phyloP scores from a whole-genome alignment of 1,140 invertebrate species.

The Drosophila kanapiae region DNA sequence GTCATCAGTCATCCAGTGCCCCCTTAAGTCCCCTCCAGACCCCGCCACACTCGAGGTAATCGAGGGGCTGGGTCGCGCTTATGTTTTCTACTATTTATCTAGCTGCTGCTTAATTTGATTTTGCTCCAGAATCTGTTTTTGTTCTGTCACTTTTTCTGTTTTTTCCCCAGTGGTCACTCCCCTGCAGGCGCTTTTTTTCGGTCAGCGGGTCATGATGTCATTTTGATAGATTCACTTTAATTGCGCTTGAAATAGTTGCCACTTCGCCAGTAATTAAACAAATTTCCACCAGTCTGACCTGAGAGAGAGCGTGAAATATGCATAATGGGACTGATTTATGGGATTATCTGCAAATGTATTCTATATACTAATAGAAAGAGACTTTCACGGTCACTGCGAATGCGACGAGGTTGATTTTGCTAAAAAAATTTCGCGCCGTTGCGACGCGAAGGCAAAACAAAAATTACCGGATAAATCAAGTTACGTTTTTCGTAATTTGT shows the following conservation, averaged over 20 bases:
- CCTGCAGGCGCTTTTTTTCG: conserved; percentile 50
- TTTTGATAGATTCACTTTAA: conserved; percentile 76
- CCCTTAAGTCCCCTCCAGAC: background rate
- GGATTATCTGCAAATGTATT: conserved; percentile 19
- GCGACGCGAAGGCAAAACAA: conserved; percentile 36
- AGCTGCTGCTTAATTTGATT: conserved; percentile 59
- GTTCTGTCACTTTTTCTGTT: conserved; percentile 9
- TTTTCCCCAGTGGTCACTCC: conserved; percentile 14
- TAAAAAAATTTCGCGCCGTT: conserved; percentile 41
- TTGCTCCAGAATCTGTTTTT: conserved; percentile 27
- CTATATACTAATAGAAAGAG: conserved; percentile 31
- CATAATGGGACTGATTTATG: conserved; percentile 37
- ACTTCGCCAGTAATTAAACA: conserved; percentile 36
- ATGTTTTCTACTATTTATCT: conserved; percentile 65
- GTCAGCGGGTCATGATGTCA: conserved; percentile 82
- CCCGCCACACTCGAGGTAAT: conserved; percentile 7
- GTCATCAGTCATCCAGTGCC: conserved; percentile 29
- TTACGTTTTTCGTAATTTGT: conserved; percentile 84
- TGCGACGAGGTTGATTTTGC: conserved; percentile 29
- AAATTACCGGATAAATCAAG: conserved; percentile 85
- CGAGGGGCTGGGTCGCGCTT: conserved; percentile 23
- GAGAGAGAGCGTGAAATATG: conserved; percentile 14
- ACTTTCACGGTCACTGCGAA: conserved; percentile 69
- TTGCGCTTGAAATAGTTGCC: conserved; percentile 46
- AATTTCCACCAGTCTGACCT: conserved; percentile 11